These are phyloP conservation scores for Melierax canorus DNA, from an alignment of 2,113 vertebrate species.

Conservation along the genomic window DNA sequence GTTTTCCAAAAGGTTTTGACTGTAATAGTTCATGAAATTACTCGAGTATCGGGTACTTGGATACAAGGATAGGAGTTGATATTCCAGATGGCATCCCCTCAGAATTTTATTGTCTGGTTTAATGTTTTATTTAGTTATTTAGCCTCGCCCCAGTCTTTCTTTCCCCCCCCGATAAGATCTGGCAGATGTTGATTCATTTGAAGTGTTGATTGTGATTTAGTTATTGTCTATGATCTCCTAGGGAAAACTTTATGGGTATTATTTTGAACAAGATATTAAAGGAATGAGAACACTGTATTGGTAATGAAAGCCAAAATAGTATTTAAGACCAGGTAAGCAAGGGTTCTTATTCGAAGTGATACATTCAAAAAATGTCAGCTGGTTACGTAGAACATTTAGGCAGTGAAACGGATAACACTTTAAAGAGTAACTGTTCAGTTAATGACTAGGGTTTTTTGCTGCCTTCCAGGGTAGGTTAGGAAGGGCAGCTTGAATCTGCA, in stretches of 20 bases:
- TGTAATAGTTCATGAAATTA: background rate
- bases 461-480: background rate
- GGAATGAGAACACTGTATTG: background rate
- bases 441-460: background rate
- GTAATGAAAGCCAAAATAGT: background rate
- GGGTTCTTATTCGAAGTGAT: background rate
- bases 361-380: background rate
- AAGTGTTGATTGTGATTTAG: background rate
- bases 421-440: background rate
- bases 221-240: background rate
- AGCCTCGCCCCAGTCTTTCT: background rate
- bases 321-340: background rate
- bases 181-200: background rate
- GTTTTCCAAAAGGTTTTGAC: background rate
- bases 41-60: background rate
- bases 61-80: background rate
- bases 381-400: background rate
- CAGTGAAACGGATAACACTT: background rate
- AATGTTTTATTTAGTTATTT: background rate
- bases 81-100: background rate
- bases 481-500: background rate
- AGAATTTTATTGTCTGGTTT: background rate
- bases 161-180: background rate
- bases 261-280: background rate
- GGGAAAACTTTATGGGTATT: background rate